Evolutionary conservation across 1,140 invertebrate genomes (phyloP).

Genomic region (Tyrophagus putrescentiae): DNA sequence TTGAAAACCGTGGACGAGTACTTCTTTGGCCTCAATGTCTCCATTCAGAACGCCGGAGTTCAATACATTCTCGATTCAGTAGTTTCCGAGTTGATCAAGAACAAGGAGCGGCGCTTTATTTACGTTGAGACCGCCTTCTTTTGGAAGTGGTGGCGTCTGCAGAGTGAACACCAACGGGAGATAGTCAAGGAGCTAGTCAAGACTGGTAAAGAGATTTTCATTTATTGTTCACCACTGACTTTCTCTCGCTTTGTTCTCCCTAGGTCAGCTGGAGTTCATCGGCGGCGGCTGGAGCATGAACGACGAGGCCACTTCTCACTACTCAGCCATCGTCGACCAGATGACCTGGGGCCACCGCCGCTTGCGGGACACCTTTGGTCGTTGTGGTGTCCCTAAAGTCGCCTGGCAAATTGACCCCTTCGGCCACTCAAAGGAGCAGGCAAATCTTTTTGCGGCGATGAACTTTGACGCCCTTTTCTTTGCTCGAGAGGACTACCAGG

Average conservation of each 20-base stretch:
- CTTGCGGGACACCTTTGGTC: constrained; percentile 42
- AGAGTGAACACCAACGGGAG: not conserved
- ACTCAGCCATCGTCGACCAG: constrained; percentile 87
- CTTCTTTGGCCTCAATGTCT: constrained; percentile 25
- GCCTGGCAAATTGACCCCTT: constrained; percentile 55
- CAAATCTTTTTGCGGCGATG: constrained; percentile 42
- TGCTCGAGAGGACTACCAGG: constrained; percentile 31
- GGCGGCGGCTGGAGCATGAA: constrained; percentile 74
- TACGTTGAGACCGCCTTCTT: constrained; percentile 70
- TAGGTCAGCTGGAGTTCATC: constrained; percentile 77
- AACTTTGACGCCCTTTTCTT: constrained; percentile 23
- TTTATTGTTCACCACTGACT: too few relatives aligned
- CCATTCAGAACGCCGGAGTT: too few relatives aligned
- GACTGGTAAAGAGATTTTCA: constrained; percentile 31
- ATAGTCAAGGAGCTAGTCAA: constrained; percentile 25
- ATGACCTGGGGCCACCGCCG: constrained; percentile 47
- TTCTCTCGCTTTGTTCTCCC: too few relatives aligned
- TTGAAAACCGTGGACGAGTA: constrained; percentile 39
- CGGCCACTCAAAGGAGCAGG: constrained; percentile 45
- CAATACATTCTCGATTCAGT: constrained; percentile 83
- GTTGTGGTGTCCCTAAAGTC: constrained; percentile 40
- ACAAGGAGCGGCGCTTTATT: constrained; percentile 47
- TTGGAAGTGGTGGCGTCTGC: constrained; percentile 84
- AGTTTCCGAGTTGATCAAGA: constrained; percentile 52
- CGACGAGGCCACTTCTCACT: constrained; percentile 81